Percentiles rank a stretch among this genome's conserved stretches.
These are phyloP conservation scores for Manis pentadactyla DNA, from an alignment of 2,797 vertebrate genomes.

Conservation along the genomic window DNA sequence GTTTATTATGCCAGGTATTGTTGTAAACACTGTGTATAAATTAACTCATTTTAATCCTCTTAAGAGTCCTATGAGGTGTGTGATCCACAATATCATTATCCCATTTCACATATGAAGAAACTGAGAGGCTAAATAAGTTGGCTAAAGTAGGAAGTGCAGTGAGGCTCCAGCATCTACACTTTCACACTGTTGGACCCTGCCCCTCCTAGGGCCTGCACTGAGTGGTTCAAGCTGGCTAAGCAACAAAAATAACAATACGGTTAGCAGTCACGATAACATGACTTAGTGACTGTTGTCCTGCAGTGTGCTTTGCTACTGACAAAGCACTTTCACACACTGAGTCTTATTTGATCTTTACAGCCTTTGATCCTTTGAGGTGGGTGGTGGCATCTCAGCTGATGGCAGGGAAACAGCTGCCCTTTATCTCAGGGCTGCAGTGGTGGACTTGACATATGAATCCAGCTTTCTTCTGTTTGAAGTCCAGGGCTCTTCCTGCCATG, in stretches of 20 bases:
- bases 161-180: background rate
- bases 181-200: too few relatives aligned
- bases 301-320: background rate
- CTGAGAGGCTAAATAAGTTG: background rate
- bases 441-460: background rate
- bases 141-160: background rate
- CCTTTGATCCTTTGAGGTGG: background rate
- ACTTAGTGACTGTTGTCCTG: background rate
- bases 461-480: background rate
- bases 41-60: background rate
- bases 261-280: background rate
- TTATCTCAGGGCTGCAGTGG: background rate
- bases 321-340: background rate
- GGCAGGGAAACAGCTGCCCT: background rate
- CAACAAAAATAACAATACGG: background rate
- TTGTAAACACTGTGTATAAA: background rate
- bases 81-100: background rate
- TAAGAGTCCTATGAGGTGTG: background rate
- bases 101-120: slow-evolving; percentile 26
- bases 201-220: background rate
- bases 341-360: background rate
- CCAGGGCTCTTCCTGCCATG: background rate
- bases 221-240: background rate
- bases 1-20: background rate
- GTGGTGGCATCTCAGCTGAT: background rate